phyloP scores from a whole-genome alignment of 2,113 vertebrate species.

The Emydura subglobosa region DNA sequence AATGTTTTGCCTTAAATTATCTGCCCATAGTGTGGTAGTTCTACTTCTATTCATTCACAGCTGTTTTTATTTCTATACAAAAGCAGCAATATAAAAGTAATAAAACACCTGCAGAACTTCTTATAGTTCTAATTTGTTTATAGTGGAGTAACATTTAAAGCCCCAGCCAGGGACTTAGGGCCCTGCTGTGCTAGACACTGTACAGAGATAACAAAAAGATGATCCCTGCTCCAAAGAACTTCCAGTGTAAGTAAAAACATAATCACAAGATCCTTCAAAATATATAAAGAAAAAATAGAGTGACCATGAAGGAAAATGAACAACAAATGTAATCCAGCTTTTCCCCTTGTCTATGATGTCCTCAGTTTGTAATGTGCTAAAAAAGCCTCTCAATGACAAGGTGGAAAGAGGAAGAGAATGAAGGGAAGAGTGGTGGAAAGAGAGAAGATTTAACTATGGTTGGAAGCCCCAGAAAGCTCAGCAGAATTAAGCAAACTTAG shows the following conservation, averaged over 20 bases:
- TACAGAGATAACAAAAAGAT: background rate
- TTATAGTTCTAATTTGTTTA: constrained; percentile 29
- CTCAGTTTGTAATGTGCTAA: background rate
- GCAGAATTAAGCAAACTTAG: background rate
- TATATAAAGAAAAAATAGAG: background rate
- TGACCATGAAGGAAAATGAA: background rate
- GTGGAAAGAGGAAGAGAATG: background rate
- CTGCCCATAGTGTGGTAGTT: constrained; percentile 62
- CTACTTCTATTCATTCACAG: constrained; percentile 56
- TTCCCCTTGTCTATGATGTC: background rate
- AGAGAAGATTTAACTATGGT: background rate
- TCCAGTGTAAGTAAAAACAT: background rate
- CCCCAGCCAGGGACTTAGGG: background rate
- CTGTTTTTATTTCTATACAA: constrained; percentile 45
- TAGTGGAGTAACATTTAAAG: constrained; percentile 11
- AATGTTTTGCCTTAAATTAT: constrained; percentile 61
- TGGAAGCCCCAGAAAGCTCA: background rate
- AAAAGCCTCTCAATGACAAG: background rate
- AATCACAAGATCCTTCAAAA: background rate
- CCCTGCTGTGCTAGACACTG: background rate
- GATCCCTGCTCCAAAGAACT: background rate
- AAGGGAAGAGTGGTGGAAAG: background rate
- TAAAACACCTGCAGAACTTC: constrained; percentile 3
- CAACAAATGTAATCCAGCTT: background rate
- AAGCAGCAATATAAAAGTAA: background rate